Conservation (phyloP, 1,140 invertebrate species). For the Zeugodacus cucurbitae region DNA sequence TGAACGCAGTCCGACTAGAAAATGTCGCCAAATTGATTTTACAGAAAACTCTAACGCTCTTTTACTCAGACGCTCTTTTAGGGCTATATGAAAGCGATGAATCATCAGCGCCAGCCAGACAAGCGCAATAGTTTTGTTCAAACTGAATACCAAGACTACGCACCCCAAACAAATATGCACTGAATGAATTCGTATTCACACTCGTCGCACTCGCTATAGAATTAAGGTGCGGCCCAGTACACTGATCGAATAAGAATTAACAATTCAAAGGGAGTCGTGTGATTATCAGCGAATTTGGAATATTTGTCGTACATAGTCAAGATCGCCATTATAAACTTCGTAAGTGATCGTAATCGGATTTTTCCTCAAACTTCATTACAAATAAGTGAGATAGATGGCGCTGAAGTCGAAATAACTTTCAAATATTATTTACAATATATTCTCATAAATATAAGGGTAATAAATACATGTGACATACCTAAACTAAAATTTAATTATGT, state of each 20-base stretch:
- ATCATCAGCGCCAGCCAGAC: background rate
- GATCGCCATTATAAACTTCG: too few relatives aligned
- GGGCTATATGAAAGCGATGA: constrained; percentile 8
- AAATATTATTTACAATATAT: too few relatives aligned
- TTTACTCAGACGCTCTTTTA: background rate
- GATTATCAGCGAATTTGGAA: background rate
- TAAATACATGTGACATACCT: too few relatives aligned
- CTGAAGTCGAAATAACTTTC: too few relatives aligned
- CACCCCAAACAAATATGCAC: constrained; percentile 7
- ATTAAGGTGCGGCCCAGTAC: background rate
- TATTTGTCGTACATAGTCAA: too few relatives aligned
- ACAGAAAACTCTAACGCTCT: background rate
- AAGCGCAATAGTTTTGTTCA: background rate
- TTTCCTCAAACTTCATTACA: too few relatives aligned
- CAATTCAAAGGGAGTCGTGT: background rate
- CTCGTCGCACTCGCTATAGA: background rate
- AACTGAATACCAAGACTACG: background rate
- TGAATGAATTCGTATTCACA: background rate
- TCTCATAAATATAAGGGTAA: too few relatives aligned
- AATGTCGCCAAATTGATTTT: background rate
- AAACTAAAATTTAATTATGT: too few relatives aligned
- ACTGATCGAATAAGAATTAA: background rate
- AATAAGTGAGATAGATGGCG: too few relatives aligned
- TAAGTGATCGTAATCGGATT: too few relatives aligned
- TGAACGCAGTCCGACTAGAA: background rate